phyloP scores from a whole-genome alignment of 2,888 invertebrate genomes.

The Drosophila parthenogenetica region DNA sequence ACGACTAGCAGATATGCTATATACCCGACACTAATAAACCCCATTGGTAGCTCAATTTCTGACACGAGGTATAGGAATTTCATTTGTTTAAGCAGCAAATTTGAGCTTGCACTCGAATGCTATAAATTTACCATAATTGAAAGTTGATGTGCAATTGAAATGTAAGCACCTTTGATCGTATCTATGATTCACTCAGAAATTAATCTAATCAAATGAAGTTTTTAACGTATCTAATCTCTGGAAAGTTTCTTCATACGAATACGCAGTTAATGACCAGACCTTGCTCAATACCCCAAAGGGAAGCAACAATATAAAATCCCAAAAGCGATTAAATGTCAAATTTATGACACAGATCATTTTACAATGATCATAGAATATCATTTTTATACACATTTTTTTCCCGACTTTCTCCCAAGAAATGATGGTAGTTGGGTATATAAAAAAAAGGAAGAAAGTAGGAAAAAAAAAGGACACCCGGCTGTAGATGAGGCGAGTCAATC shows the following conservation, averaged over 20 bases:
- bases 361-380: conserved; percentile 48
- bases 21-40: background rate
- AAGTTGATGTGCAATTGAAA: conserved; percentile 16
- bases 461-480: conserved; percentile 66
- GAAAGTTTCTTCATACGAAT: conserved; percentile 19
- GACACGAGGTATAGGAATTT: background rate
- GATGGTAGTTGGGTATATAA: background rate
- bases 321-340: conserved; percentile 74
- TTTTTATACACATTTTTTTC: conserved; percentile 48
- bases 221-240: conserved; percentile 31
- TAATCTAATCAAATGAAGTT: conserved; percentile 40
- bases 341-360: conserved; percentile 75
- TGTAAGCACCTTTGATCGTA: conserved; percentile 2
- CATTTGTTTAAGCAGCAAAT: conserved; percentile 17
- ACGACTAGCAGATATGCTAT: conserved; percentile 3
- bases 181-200: conserved; percentile 30
- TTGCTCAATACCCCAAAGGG: conserved; percentile 44
- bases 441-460: background rate
- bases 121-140: conserved; percentile 10
- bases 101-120: conserved; percentile 16
- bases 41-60: background rate
- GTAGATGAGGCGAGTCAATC: conserved; percentile 67
- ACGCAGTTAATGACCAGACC: conserved; percentile 49
- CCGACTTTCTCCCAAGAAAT: conserved; percentile 45
- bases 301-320: conserved; percentile 9